Conservation (phyloP, 2,797 vertebrate genomes). For the Rousettus madagascariensis region DNA sequence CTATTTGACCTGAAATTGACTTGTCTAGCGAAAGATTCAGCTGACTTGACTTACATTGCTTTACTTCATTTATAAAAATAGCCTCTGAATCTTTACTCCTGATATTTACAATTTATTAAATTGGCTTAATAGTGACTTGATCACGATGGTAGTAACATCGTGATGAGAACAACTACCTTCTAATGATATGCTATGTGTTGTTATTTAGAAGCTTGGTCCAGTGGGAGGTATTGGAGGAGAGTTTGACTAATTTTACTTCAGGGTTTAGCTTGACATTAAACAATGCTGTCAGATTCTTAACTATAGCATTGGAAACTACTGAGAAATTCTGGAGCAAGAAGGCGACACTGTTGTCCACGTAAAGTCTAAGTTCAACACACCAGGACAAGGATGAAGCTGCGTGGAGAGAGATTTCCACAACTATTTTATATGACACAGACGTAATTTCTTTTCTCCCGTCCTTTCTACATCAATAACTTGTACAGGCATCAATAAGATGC, state of each 20-base stretch:
- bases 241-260: not conserved
- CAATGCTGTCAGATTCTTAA: not conserved
- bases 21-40: not conserved
- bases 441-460: not conserved
- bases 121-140: not conserved
- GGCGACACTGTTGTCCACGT: not conserved
- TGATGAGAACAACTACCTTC: not conserved
- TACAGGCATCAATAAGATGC: fast-evolving
- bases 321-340: not conserved
- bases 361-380: not conserved
- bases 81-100: not conserved
- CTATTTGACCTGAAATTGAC: conserved; percentile 12
- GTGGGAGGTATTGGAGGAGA: not conserved
- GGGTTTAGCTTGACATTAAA: not conserved
- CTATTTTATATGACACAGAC: not conserved
- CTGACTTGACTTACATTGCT: not conserved
- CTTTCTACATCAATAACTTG: not conserved
- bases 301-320: not conserved
- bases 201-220: not conserved
- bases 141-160: not conserved
- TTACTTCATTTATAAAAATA: conserved; percentile 3
- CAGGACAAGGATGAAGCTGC: not conserved
- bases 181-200: not conserved
- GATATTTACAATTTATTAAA: not conserved
- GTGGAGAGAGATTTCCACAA: not conserved